Evolutionary conservation across 2,113 vertebrate species (phyloP).

Genomic region (Oreotrochilus melanogaster): DNA sequence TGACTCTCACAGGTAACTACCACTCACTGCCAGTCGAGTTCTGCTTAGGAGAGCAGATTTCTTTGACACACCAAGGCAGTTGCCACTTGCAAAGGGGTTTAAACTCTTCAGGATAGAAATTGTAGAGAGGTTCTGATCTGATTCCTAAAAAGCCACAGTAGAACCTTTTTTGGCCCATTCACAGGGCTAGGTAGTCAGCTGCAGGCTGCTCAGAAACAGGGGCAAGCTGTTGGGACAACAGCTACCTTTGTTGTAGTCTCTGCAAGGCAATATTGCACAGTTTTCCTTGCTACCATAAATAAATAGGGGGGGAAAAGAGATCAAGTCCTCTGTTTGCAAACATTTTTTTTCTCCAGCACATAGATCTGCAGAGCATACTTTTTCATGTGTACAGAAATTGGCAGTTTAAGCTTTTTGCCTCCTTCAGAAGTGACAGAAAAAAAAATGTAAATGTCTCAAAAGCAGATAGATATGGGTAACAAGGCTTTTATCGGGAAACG

Average conservation of each 20-base stretch:
- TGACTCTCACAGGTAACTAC: neutral
- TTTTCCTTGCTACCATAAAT: neutral
- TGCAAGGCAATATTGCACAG: neutral
- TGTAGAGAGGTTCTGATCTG: neutral
- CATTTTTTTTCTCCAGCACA: neutral
- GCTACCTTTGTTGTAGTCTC: neutral
- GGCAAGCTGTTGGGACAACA: neutral
- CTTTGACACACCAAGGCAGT: neutral
- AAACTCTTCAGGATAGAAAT: neutral
- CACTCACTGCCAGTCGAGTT: neutral
- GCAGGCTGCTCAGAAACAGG: neutral
- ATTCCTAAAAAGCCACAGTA: neutral
- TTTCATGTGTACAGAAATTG: neutral
- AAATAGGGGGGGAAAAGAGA: neutral
- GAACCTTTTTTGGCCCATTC: neutral
- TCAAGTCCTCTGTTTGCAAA: neutral
- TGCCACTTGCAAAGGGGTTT: neutral
- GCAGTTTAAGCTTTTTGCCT: neutral
- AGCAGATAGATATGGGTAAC: neutral
- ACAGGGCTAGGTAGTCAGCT: rapidly evolving
- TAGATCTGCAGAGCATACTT: neutral
- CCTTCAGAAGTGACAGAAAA: neutral
- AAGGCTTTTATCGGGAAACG: neutral
- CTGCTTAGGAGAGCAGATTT: neutral
- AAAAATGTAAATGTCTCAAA: neutral